Percentiles rank a stretch among this genome's conserved stretches.
These are phyloP conservation scores for Myripristis jacobus DNA, from an alignment of 2,797 vertebrate species.

Conservation along the genomic window DNA sequence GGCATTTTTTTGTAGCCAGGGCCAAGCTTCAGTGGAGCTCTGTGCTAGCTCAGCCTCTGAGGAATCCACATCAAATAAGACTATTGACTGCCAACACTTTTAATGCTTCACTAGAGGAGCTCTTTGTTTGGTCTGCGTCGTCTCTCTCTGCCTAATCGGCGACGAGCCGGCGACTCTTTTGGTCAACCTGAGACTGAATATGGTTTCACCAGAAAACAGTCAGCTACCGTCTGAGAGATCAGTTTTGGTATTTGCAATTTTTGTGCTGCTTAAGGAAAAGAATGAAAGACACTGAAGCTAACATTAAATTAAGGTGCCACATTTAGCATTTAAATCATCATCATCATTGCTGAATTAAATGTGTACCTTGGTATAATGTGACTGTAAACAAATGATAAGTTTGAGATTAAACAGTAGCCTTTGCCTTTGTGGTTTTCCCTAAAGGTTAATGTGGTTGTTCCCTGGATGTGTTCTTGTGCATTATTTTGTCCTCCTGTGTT, in stretches of 20 bases:
- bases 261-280: neutral
- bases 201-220: neutral
- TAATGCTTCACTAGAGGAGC: constrained; percentile 51
- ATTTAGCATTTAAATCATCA: too few relatives aligned
- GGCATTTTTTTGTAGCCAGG: constrained; percentile 51
- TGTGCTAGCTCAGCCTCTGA: constrained; percentile 61
- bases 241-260: neutral
- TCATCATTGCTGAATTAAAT: neutral
- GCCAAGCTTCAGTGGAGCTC: constrained; percentile 53
- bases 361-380: neutral
- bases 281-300: neutral
- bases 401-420: too few relatives aligned
- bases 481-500: too few relatives aligned
- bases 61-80: constrained; percentile 74
- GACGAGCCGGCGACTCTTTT: constrained; percentile 29
- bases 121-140: constrained; percentile 58
- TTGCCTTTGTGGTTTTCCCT: too few relatives aligned
- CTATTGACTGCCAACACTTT: constrained; percentile 64
- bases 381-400: too few relatives aligned
- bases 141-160: constrained; percentile 34
- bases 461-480: too few relatives aligned
- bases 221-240: neutral
- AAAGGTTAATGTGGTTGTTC: too few relatives aligned
- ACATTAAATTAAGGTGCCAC: neutral
- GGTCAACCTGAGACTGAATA: constrained; percentile 33